These are phyloP conservation scores for Tholera decimalis DNA, from an alignment of 2,888 invertebrate genomes.

Conservation along the genomic window DNA sequence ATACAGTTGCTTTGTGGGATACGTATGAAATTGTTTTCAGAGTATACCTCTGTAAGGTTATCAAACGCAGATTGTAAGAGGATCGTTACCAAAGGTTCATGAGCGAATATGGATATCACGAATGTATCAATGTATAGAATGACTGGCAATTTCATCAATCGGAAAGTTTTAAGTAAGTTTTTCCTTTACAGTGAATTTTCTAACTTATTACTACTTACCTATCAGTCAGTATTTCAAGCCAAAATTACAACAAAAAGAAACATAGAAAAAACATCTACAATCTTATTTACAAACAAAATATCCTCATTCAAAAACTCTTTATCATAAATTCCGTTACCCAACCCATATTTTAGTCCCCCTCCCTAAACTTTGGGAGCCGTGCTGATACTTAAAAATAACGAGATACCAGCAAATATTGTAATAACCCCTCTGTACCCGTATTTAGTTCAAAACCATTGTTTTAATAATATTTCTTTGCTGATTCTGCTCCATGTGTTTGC, in stretches of 20 bases:
- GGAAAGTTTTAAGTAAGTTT: not conserved
- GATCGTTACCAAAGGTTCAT: too few species aligned
- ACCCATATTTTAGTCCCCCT: constrained; percentile 62
- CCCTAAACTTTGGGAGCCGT: constrained; percentile 81
- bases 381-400: constrained; percentile 91
- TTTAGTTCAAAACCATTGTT: constrained; percentile 81
- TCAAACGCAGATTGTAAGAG: too few species aligned
- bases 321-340: constrained; percentile 64
- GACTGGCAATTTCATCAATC: not conserved
- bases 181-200: not conserved
- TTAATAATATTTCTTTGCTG: constrained; percentile 84
- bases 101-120: too few species aligned
- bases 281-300: constrained; percentile 62
- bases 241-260: constrained; percentile 49
- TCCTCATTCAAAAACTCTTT: constrained; percentile 66
- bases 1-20: too few species aligned
- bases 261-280: constrained; percentile 53
- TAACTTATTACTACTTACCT: too few species aligned
- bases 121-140: too few species aligned
- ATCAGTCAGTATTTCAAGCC: constrained; percentile 18
- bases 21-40: not conserved
- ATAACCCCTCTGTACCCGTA: constrained; percentile 79
- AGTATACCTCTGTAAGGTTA: too few species aligned
- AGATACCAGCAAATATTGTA: constrained; percentile 90
- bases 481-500: constrained; percentile 70